Conservation (phyloP, 1,140 invertebrate genomes). For the Hylyphantes graminicola region DNA sequence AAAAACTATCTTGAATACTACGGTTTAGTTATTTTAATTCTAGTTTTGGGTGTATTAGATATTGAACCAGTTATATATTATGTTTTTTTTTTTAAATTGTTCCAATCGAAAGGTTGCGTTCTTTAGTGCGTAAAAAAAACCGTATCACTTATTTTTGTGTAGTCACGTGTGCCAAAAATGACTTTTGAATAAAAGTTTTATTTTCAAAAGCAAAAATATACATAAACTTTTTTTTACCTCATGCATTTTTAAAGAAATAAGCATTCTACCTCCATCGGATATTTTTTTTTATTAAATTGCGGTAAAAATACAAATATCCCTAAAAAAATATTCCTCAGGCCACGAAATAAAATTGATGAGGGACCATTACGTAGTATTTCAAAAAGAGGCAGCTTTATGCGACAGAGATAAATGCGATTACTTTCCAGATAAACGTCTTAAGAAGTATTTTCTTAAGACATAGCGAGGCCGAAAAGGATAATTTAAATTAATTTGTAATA, state of each 20-base stretch:
- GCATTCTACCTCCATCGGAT: no score
- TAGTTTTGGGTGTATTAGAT: neutral
- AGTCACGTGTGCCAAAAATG: neutral
- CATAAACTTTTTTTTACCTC: no score
- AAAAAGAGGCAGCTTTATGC: conserved; percentile 21
- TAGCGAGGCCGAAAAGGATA: neutral
- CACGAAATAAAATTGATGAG: conserved; percentile 1
- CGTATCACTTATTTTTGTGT: conserved; percentile 23
- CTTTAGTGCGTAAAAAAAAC: neutral
- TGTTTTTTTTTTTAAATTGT: no score
- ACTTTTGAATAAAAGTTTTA: neutral
- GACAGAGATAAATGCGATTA: conserved; percentile 40
- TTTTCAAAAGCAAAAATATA: no score
- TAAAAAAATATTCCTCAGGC: no score
- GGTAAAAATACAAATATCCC: no score
- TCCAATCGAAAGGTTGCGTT: neutral
- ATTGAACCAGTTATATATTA: conserved; percentile 14
- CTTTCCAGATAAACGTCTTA: conserved; percentile 21
- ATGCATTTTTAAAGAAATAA: no score
- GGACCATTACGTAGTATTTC: neutral
- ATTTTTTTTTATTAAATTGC: no score
- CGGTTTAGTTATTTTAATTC: no score
- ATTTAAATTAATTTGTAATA: conserved; percentile 27
- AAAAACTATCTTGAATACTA: no score
- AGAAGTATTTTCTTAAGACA: conserved; percentile 9